phyloP scores from a whole-genome alignment of 2,888 invertebrate species.

The Argyresthia albistria region DNA sequence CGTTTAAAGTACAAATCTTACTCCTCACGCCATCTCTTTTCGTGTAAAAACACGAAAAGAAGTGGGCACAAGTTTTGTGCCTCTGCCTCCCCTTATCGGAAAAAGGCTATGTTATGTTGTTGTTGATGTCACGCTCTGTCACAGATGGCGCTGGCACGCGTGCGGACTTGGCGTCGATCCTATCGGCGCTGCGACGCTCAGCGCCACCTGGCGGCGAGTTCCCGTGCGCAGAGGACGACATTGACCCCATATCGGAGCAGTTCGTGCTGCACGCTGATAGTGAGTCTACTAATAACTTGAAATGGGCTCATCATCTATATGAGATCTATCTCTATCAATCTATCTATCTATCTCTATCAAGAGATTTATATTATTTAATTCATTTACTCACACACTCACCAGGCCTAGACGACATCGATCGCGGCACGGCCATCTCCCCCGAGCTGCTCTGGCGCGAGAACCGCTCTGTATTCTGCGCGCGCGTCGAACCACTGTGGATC shows the following conservation, averaged over 20 bases:
- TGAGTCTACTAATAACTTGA: no score
- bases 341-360: no score
- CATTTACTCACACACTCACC: conserved; percentile 7
- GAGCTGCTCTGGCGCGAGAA: conserved; percentile 85
- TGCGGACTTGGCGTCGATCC: conserved; percentile 84
- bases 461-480: conserved; percentile 91
- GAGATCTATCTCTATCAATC: no score
- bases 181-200: conserved; percentile 78
- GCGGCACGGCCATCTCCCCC: conserved; percentile 50
- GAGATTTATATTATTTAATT: no score
- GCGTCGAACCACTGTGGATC: conserved; percentile 92
- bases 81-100: no score
- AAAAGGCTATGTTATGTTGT: no score
- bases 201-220: conserved; percentile 68
- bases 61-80: no score
- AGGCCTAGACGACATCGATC: conserved; percentile 71
- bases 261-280: conserved; percentile 82
- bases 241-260: conserved; percentile 85
- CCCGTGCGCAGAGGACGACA: conserved; percentile 79
- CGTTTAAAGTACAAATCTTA: no score
- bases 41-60: no score
- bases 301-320: no score
- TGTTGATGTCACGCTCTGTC: not conserved
- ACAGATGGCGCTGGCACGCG: conserved; percentile 73
- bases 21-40: no score